Evolutionary conservation across 1,140 invertebrate species (phyloP).

Genomic region (Leptinotarsa texana): DNA sequence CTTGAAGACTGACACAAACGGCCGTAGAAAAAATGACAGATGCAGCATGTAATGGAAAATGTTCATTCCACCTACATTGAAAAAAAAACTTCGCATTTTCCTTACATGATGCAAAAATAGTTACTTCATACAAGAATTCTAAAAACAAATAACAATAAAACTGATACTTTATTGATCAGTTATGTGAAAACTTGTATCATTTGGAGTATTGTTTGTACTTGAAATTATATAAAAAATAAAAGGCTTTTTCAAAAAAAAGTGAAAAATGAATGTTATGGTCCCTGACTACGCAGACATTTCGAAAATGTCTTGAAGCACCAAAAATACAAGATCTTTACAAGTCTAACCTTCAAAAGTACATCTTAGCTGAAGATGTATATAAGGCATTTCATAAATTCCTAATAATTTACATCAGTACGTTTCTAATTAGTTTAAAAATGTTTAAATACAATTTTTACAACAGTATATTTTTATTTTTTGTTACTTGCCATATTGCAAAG

Average conservation of each 20-base stretch:
- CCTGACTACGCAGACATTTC: conserved; percentile 28
- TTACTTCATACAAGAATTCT: neutral
- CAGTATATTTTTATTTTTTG: neutral
- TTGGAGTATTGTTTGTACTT: neutral
- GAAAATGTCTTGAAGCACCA: conserved; percentile 28
- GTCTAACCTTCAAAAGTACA: conserved; percentile 23
- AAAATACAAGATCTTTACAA: conserved; percentile 19
- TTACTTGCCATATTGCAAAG: conserved; percentile 1
- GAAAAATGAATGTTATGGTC: conserved; percentile 21
- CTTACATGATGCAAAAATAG: neutral
- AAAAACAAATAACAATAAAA: neutral
- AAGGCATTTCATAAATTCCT: conserved; percentile 22
- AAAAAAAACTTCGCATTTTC: neutral
- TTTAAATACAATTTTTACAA: conserved; percentile 17
- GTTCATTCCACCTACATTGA: neutral
- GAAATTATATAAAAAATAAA: conserved; percentile 22
- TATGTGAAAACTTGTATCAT: neutral
- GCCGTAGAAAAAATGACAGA: neutral
- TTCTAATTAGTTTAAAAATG: conserved; percentile 11
- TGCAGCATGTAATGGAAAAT: conserved; percentile 4
- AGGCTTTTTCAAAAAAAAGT: conserved; percentile 12
- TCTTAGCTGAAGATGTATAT: conserved; percentile 21
- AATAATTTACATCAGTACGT: conserved; percentile 25
- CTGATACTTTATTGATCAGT: neutral
- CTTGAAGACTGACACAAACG: too few relatives aligned